Evolutionary conservation across 2,113 vertebrate genomes (phyloP), one percentile per base, ranked within the genome.

Genomic region (Alaudala cheleensis): DNA sequence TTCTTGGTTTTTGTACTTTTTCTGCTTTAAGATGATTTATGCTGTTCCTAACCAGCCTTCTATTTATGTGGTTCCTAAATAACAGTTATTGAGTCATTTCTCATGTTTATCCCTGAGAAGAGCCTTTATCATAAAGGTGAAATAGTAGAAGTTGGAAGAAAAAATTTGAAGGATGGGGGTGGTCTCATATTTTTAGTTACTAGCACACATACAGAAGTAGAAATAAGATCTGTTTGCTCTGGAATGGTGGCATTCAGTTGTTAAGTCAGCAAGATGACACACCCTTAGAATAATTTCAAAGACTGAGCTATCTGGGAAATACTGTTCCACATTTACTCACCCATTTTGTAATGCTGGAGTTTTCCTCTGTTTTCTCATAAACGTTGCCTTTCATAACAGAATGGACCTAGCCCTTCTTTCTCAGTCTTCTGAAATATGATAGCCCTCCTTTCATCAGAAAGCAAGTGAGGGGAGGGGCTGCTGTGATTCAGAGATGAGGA

Each of bases 81-180:
- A 8, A 19, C 17, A 54, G 4, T 31, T 73, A 61, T 50, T 7
- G 23, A 67, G 21, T 39, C 0, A 13, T 39, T 86, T 83, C 21
- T 77, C 6, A 18, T 26, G 51, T 73, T 61, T 81, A 29, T 71
- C 31, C 49, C 65, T 50, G 2, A 58, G 7, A 15, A 3, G 2
- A 47, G 7, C 3, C 21, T 64, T 81, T 61, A 42, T 31, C 6
- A 49, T 12, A 67, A 44, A 53, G 5, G 14, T 51, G 25, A 58
- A 82, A 51, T 60, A 44, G 44, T 14, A 54, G 23, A 69, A 73
- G 6, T 40, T 61, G 11, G n/a, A 86, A 61, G 40, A 60, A 76
- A 64, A 21, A 64, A 16, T 4, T 31, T 61, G 8, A 12, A 24
- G 5, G 0, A 4, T 47, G 33, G 60, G 5, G 4, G 1, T 64